Evolutionary conservation across 2,888 invertebrate species (phyloP).

Genomic region (Eilema sororculum): DNA sequence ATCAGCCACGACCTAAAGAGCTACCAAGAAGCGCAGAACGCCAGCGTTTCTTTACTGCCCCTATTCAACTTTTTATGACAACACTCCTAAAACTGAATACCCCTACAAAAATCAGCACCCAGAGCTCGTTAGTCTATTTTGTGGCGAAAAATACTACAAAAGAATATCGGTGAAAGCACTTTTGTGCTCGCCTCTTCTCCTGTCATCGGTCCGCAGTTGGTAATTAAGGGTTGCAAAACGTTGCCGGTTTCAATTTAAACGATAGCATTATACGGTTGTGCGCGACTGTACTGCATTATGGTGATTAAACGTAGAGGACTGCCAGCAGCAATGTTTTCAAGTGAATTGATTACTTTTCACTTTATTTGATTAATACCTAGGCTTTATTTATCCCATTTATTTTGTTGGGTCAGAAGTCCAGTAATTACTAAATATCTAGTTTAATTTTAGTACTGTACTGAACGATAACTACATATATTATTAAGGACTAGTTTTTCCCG

Average conservation of each 20-base stretch:
- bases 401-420: background rate
- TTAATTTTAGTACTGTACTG: no score
- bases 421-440: background rate
- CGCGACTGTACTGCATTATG: slow-evolving; percentile 62
- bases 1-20: no score
- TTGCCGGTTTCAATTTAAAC: slow-evolving; percentile 59
- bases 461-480: no score
- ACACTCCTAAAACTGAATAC: slow-evolving; percentile 5
- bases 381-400: background rate
- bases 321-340: slow-evolving; percentile 8
- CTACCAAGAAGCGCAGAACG: no score
- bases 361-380: slow-evolving; percentile 8
- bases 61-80: background rate
- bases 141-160: slow-evolving; percentile 18
- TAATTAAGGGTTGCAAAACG: slow-evolving; percentile 55
- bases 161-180: slow-evolving; percentile 42
- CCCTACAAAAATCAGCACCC: slow-evolving; percentile 29
- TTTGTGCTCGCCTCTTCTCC: slow-evolving; percentile 43
- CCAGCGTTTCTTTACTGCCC: no score
- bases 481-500: no score
- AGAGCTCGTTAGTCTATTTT: slow-evolving; percentile 49
- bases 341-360: slow-evolving; percentile 7
- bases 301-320: slow-evolving; percentile 55
- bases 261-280: slow-evolving; percentile 54
- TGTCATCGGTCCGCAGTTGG: slow-evolving; percentile 55